A percentile compares a stretch with the other conserved stretches of the same genome.
These are phyloP conservation scores for Mercenaria mercenaria DNA, from an alignment of 1,140 invertebrate genomes.

Conservation along the genomic window DNA sequence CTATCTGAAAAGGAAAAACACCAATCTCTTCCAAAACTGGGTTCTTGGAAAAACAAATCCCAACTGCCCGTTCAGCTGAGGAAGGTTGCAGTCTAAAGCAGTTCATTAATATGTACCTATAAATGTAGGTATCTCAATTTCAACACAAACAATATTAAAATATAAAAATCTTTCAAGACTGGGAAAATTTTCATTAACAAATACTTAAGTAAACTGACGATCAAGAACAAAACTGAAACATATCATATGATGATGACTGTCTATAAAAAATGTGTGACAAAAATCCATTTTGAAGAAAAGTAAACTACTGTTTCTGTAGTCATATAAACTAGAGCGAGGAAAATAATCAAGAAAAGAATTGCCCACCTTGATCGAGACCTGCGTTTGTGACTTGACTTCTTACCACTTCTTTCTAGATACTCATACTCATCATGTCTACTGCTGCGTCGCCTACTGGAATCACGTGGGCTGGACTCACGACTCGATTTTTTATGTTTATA, in stretches of 20 bases:
- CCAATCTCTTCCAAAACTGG: slow-evolving; percentile 6
- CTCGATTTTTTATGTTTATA: slow-evolving; percentile 54
- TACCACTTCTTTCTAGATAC: slow-evolving; percentile 76
- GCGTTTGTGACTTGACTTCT: slow-evolving; percentile 82
- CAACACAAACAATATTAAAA: too few relatives aligned
- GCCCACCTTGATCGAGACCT: slow-evolving; percentile 82
- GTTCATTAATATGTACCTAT: too few relatives aligned
- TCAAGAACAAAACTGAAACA: background rate
- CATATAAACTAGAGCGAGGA: background rate
- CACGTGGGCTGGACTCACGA: slow-evolving; percentile 36
- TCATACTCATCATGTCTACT: slow-evolving; percentile 69
- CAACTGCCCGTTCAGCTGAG: background rate
- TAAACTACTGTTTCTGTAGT: background rate
- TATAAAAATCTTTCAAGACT: background rate
- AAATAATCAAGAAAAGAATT: slow-evolving; percentile 57
- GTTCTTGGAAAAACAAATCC: background rate
- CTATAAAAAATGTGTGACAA: too few relatives aligned
- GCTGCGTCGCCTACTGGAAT: slow-evolving; percentile 29
- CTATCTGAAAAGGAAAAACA: slow-evolving; percentile 36
- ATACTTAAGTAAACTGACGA: background rate
- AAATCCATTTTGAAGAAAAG: background rate
- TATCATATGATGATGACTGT: too few relatives aligned
- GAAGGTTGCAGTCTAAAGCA: background rate
- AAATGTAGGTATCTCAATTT: too few relatives aligned
- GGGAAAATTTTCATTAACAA: background rate